These are phyloP conservation scores for Glaucopsyche alexis DNA, from an alignment of 2,888 invertebrate species.

Conservation along the genomic window DNA sequence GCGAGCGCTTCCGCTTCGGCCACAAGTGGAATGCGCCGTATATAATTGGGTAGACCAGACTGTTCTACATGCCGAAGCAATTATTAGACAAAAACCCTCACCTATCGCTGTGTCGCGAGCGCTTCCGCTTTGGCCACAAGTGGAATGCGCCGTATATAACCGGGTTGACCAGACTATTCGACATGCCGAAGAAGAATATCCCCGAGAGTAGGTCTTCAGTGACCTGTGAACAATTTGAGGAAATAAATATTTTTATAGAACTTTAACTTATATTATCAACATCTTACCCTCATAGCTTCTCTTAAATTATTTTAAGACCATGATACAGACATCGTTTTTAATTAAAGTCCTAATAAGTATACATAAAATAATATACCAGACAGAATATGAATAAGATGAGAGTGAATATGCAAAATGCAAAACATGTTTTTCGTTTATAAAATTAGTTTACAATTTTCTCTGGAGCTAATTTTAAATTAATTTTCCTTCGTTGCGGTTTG, in stretches of 20 bases:
- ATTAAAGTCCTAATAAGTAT: no score
- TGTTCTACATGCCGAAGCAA: slow-evolving; percentile 68
- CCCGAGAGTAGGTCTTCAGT: slow-evolving; percentile 85
- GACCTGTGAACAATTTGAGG: slow-evolving; percentile 72
- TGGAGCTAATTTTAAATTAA: background rate
- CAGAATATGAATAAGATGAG: no score
- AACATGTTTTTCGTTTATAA: no score
- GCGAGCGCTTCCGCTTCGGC: slow-evolving; percentile 77
- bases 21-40: slow-evolving; percentile 53
- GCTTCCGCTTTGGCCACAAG: slow-evolving; percentile 83
- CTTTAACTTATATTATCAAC: no score
- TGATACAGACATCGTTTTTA: no score
- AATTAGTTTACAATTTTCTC: background rate
- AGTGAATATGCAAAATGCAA: no score
- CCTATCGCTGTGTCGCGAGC: slow-evolving; percentile 67
- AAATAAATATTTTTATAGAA: background rate
- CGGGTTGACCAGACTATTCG: slow-evolving; percentile 91
- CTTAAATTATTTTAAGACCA: no score
- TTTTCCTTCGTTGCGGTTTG: background rate
- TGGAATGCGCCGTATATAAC: slow-evolving; percentile 94
- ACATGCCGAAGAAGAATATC: slow-evolving; percentile 92
- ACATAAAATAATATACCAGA: no score
- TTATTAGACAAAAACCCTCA: slow-evolving; percentile 41
- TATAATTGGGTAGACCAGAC: slow-evolving; percentile 88
- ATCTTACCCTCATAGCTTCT: no score